phyloP scores from a whole-genome alignment of 2,113 vertebrate species.

The Columba janthina region DNA sequence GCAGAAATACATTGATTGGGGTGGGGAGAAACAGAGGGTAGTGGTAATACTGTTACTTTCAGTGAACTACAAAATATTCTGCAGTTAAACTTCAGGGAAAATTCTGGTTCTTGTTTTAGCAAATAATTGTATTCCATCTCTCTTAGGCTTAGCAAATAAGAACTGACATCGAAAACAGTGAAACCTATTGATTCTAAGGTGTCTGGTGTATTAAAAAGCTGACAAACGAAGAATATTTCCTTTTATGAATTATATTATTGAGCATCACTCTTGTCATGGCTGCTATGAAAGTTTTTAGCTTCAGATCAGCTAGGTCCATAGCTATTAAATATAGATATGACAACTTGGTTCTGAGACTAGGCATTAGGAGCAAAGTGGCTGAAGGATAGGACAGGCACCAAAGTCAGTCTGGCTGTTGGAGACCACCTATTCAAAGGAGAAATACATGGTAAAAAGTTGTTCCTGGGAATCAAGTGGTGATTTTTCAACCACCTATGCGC shows the following conservation, averaged over 20 bases:
- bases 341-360: not conserved
- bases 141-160: not conserved
- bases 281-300: not conserved
- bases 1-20: not conserved
- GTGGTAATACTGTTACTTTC: not conserved
- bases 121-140: not conserved
- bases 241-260: not conserved
- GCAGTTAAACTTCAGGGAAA: not conserved
- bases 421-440: not conserved
- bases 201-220: not conserved
- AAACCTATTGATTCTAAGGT: not conserved
- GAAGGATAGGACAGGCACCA: not conserved
- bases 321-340: not conserved
- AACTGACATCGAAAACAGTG: not conserved
- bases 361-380: not conserved
- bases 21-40: not conserved
- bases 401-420: not conserved
- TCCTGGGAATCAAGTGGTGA: rapidly evolving
- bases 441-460: rapidly evolving
- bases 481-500: not conserved
- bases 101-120: not conserved
- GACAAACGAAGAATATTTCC: not conserved
- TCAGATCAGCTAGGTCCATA: not conserved
- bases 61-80: not conserved
- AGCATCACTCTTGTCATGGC: not conserved